phyloP scores from a whole-genome alignment of 2,888 invertebrate species.

The Vannuccia rotundouncinata region DNA sequence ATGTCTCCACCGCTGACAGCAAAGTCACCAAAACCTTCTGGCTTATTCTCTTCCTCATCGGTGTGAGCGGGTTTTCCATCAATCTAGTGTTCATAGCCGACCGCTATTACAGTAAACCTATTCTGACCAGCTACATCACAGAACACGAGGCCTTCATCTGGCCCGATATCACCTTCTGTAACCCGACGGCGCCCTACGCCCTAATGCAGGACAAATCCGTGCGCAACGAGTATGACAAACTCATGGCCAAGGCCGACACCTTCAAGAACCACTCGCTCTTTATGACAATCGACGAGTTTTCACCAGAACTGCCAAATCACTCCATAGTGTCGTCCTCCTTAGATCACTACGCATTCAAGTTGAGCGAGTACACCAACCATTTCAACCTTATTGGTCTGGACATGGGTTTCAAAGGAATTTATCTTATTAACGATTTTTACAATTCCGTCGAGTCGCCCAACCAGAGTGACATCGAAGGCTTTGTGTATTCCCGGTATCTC shows the following conservation, averaged over 20 bases:
- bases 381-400: not conserved
- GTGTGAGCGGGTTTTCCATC: slow-evolving; percentile 27
- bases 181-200: slow-evolving; percentile 32
- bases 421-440: slow-evolving; percentile 4
- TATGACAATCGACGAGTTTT: not conserved
- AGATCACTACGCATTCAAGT: not conserved
- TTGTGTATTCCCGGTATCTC: slow-evolving; percentile 2
- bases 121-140: slow-evolving; percentile 34
- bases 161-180: slow-evolving; percentile 40
- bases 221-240: not conserved
- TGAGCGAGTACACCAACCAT: not conserved
- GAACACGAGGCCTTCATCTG: slow-evolving; percentile 38
- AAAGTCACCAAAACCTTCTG: slow-evolving; percentile 31
- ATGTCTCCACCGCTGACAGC: slow-evolving; percentile 11
- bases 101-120: slow-evolving; percentile 34
- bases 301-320: not conserved
- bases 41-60: slow-evolving; percentile 36
- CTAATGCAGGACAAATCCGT: not conserved
- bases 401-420: not conserved
- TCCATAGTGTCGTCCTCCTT: slow-evolving; percentile 9
- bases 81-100: slow-evolving; percentile 39
- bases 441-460: not conserved
- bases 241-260: not conserved
- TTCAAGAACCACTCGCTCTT: not conserved
- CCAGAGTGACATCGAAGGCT: not conserved